Percentiles rank a stretch among this genome's conserved stretches.
phyloP scores from a whole-genome alignment of 2,888 invertebrate genomes.

The Microctonus aethiopoides region DNA sequence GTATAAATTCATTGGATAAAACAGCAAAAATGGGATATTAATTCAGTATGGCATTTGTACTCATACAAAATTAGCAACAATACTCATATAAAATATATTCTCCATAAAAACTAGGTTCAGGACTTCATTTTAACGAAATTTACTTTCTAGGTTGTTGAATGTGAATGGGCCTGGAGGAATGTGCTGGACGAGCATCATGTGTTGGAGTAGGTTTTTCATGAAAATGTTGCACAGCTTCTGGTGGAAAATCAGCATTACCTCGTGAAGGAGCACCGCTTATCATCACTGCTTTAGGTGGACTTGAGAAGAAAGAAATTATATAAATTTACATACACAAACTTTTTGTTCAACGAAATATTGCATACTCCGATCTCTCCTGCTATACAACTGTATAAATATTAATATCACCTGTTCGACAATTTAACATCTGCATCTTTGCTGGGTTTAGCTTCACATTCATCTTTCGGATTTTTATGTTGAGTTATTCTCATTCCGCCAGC shows the following conservation, averaged over 20 bases:
- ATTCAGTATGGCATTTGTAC: too few relatives aligned
- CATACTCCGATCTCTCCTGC: not conserved
- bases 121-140: constrained; percentile 49
- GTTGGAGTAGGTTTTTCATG: constrained; percentile 83
- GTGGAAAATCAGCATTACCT: constrained; percentile 89
- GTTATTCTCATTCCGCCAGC: constrained; percentile 94
- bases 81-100: constrained; percentile 3
- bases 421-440: constrained; percentile 65
- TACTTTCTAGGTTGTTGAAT: constrained; percentile 93
- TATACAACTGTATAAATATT: not conserved
- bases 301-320: constrained; percentile 53
- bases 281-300: constrained; percentile 79
- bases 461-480: constrained; percentile 81
- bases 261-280: constrained; percentile 84
- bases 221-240: constrained; percentile 86
- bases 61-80: not conserved
- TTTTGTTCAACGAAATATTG: too few relatives aligned
- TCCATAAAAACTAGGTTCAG: not conserved
- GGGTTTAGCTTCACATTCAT: constrained; percentile 73
- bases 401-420: constrained; percentile 73
- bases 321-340: not conserved
- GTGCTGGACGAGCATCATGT: constrained; percentile 70
- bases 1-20: too few relatives aligned
- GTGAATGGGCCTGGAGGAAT: constrained; percentile 74
- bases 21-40: not conserved